Evolutionary conservation across 92 coral and sea anemone species (phyloP), one percentile per base, ranked within the genome.

Genomic region (Actinernus sp.): DNA sequence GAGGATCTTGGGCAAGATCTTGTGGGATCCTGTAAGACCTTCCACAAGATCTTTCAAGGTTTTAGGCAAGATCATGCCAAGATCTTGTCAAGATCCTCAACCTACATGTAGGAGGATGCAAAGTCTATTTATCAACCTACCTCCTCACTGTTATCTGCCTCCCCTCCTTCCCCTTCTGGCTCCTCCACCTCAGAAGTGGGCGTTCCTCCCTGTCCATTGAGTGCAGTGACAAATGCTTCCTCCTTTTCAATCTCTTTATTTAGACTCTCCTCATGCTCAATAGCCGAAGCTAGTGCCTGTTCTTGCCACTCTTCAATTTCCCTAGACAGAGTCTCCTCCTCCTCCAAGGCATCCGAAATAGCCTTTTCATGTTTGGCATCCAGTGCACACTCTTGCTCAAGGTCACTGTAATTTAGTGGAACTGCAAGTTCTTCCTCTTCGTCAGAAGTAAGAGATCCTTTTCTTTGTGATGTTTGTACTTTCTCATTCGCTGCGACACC

Each of bases 331-430:
- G 72, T 89, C 20, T 85, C 95, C 36, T 91, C 99, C 39, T 90
- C 92, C 43, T 87, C 76, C 27, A 92, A 82, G 36, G 93, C 97
- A 3, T 81, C 99, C 20, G 97, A 91, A 18, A 95, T 87, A 0
- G 99, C 99, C 40, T 91, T 95, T 63, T 95, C 95, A 10, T 88
- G 93, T 50, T 95, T 97, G 46, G 61, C 90, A 39, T 95, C 99
- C 10, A 92, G 82, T 16, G 68, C 83, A 4, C 82, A 50, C 46
- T 82, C 93, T 36, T 88, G 89, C 57, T 93, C 98, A 17, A 74
- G 73, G 6, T 90, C 92, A 11, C 72, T 84, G 58, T 92, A 77
- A 45, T 81, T 70, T 32, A 81, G 38, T 0, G 82, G 82, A n/a
- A 74, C 60, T 0, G 88, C 88, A 19, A 81, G 73, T 3, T 73